Evolutionary conservation across 2,888 invertebrate genomes (phyloP).

Genomic region (Drosophila quinaria): DNA sequence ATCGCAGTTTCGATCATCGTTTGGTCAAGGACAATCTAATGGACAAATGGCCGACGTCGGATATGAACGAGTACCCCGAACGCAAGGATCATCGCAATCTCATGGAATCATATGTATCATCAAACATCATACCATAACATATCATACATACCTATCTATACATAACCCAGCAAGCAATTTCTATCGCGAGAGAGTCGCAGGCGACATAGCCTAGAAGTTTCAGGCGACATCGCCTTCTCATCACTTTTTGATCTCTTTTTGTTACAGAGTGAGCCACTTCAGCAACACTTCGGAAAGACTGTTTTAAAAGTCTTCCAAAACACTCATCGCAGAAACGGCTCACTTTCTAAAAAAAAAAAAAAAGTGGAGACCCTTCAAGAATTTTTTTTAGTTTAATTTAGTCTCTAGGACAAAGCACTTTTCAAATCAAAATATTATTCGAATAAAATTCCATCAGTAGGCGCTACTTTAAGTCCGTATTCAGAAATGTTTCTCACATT

Average conservation of each 20-base stretch:
- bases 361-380: too few species aligned
- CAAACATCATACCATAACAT: slow-evolving; percentile 8
- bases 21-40: slow-evolving; percentile 84
- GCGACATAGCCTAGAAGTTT: too few species aligned
- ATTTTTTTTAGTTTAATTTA: too few species aligned
- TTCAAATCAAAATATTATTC: not conserved
- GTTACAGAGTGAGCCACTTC: too few species aligned
- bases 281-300: too few species aligned
- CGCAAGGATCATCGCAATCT: slow-evolving; percentile 85
- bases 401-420: slow-evolving; percentile 11
- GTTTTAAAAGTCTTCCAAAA: too few species aligned
- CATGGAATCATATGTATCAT: slow-evolving; percentile 85
- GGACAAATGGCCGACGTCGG: slow-evolving; percentile 83
- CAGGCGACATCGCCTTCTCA: too few species aligned
- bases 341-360: too few species aligned
- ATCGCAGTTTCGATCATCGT: slow-evolving; percentile 84
- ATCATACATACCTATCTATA: not conserved
- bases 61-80: slow-evolving; percentile 81
- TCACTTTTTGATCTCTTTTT: too few species aligned
- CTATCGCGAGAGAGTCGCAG: too few species aligned
- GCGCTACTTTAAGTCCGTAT: not conserved
- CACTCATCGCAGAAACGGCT: too few species aligned
- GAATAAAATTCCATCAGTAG: slow-evolving; percentile 23
- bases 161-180: too few species aligned
- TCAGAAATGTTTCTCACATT: not conserved